Percentiles rank a stretch among this genome's conserved stretches.
Evolutionary conservation across 2,888 invertebrate species (phyloP).

Genomic region (Sinopyrophorus schimmeli): DNA sequence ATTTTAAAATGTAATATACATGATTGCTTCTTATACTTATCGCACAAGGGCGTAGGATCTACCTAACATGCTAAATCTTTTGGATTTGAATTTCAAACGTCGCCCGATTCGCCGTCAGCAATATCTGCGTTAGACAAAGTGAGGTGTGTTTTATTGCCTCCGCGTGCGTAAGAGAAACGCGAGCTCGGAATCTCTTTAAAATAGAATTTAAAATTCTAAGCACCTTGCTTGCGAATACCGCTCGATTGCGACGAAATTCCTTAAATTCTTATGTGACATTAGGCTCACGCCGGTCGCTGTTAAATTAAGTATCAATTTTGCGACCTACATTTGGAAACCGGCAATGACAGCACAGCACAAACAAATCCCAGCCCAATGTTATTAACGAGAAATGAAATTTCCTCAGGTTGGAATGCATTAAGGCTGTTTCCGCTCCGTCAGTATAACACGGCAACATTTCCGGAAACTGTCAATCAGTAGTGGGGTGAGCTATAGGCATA

Average conservation of each 20-base stretch:
- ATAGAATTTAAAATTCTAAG: constrained; percentile 39
- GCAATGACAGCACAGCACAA: constrained; percentile 36
- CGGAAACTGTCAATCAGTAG: constrained; percentile 40
- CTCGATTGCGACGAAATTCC: constrained; percentile 26
- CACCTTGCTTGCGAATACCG: constrained; percentile 31
- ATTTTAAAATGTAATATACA: constrained; percentile 34
- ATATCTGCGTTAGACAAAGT: constrained; percentile 41
- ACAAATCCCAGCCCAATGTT: constrained; percentile 38
- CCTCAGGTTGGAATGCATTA: constrained; percentile 40
- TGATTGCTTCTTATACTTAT: constrained; percentile 38
- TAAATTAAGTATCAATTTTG: constrained; percentile 30
- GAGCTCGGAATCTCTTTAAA: constrained; percentile 34
- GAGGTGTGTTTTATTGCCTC: constrained; percentile 40
- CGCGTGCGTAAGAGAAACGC: constrained; percentile 32
- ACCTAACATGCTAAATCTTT: constrained; percentile 40
- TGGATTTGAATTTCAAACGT: constrained; percentile 42
- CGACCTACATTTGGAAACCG: constrained; percentile 28
- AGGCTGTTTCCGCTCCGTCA: constrained; percentile 37
- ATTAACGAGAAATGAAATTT: constrained; percentile 43
- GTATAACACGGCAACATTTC: constrained; percentile 37
- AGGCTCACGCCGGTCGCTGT: constrained; percentile 15
- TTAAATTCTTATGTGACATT: constrained; percentile 26
- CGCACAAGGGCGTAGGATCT: constrained; percentile 31
- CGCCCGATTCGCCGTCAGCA: constrained; percentile 39
- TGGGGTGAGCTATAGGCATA: constrained; percentile 17